A percentile compares a stretch with the other conserved stretches of the same genome.
These are phyloP conservation scores for Lydus trimaculatus DNA, from an alignment of 2,888 invertebrate species.

Conservation along the genomic window DNA sequence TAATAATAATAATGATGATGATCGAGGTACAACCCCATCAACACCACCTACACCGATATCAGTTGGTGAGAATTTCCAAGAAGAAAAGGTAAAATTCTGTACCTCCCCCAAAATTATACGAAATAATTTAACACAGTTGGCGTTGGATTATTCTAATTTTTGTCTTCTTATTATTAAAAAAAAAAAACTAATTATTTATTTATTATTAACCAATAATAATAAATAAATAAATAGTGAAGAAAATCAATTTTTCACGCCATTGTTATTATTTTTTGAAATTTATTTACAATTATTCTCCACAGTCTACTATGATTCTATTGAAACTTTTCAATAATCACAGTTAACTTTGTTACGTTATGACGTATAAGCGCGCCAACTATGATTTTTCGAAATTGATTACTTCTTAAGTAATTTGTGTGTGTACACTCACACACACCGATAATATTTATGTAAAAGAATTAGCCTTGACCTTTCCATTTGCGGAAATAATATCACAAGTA, in stretches of 20 bases:
- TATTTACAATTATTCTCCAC: neutral
- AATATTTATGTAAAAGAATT: neutral
- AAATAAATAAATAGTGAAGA: neutral
- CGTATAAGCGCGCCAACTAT: too few relatives aligned
- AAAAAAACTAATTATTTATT: too few relatives aligned
- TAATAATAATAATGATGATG: conserved; percentile 43
- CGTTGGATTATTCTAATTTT: neutral
- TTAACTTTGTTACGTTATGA: too few relatives aligned
- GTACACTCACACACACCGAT: too few relatives aligned
- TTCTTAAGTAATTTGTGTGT: too few relatives aligned
- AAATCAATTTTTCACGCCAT: neutral
- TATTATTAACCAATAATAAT: neutral
- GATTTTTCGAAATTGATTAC: too few relatives aligned
- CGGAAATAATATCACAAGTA: neutral
- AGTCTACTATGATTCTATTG: too few relatives aligned
- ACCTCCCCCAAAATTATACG: neutral
- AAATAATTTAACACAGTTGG: neutral
- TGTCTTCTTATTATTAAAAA: neutral
- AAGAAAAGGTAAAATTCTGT: conserved; percentile 57
- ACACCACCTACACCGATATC: conserved; percentile 62
- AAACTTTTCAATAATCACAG: too few relatives aligned
- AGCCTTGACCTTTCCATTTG: conserved; percentile 4
- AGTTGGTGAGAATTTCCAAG: conserved; percentile 60
- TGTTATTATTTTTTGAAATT: neutral
- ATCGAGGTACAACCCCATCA: conserved; percentile 57